Base-by-base conservation (phyloP, 2,797 vertebrate species). In the Siniperca undulata region DNA sequence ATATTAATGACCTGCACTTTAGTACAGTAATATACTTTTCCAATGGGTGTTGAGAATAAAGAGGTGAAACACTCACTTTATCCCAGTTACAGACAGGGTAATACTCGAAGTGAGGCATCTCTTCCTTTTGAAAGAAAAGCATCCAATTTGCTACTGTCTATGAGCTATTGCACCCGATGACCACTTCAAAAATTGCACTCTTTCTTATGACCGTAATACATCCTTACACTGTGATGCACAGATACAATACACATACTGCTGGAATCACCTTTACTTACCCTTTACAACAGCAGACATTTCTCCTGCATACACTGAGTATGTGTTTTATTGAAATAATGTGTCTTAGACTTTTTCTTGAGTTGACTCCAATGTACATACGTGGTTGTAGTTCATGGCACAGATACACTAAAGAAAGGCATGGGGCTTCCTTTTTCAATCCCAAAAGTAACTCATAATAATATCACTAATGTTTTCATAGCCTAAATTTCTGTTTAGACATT, bases 11-110 rank as follows among this genome's bases (percentile, higher is more conserved):
- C 58, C 81, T 83, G 78, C 72, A 46, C 83, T 85, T 60, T 14
- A 78, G 69, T 40, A 62, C 64, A 27, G 66, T 88, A 4, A 66
- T 84, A 82, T 77, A 61, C 79, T 71, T 72, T 88, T 83, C 44
- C 62, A 85, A 82, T 88, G 77, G 70, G 69, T 83, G 86, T 86
- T 89, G 82, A 86, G 77, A 87, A 86, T 72, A 71, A 65, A 88
- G 76, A 87, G 80, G 71, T 86, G 77, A 89, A 80, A 71, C 59
- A 80, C 59, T 77, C 55, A 69, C 68, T 74, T 61, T 53, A 56
- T 48, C 24, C 9, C 30, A 24, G 61, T 27, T 86, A 70, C 19
- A 70, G 42, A 50, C 1, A 9, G 38, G 82, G 70, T 61, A 27
- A 76, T 22, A 68, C 19, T 7, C 19, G n/a, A 75, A 67, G 44